phyloP scores from a whole-genome alignment of 35 echinoderm and acorn worm species.

The Ophioderma brevispina region DNA sequence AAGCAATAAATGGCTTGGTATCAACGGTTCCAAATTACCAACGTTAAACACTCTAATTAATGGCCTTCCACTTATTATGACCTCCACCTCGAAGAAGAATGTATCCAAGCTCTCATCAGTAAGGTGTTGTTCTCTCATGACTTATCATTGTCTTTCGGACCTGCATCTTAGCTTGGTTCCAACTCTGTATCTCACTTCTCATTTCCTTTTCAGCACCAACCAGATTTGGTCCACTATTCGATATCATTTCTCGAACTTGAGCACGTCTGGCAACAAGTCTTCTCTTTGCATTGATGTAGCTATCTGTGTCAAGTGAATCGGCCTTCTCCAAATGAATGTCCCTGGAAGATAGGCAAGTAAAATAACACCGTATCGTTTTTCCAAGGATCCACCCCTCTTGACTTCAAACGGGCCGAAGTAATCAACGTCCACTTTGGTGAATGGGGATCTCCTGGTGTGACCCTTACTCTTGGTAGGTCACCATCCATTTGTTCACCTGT shows the following conservation, averaged over 20 bases:
- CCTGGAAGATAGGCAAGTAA: conserved; percentile 45
- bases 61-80: conserved; percentile 38
- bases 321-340: conserved; percentile 34
- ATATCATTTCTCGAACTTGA: conserved; percentile 16
- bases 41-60: conserved; percentile 43
- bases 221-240: conserved; percentile 48
- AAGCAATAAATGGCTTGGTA: conserved; percentile 40
- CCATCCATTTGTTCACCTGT: neutral
- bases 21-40: conserved; percentile 38
- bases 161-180: conserved; percentile 6
- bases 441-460: neutral
- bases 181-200: neutral
- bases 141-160: conserved; percentile 55
- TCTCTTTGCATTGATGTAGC: conserved; percentile 38
- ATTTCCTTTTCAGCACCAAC: conserved; percentile 23
- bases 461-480: no score
- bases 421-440: conserved; percentile 21
- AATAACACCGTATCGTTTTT: conserved; percentile 46
- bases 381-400: neutral
- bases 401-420: conserved; percentile 55
- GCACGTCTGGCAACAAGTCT: conserved; percentile 8
- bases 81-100: conserved; percentile 8
- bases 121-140: conserved; percentile 31
- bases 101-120: conserved; percentile 36
- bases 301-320: conserved; percentile 35